phyloP scores from a whole-genome alignment of 2,888 invertebrate genomes.

The Synanthedon vespiformis region DNA sequence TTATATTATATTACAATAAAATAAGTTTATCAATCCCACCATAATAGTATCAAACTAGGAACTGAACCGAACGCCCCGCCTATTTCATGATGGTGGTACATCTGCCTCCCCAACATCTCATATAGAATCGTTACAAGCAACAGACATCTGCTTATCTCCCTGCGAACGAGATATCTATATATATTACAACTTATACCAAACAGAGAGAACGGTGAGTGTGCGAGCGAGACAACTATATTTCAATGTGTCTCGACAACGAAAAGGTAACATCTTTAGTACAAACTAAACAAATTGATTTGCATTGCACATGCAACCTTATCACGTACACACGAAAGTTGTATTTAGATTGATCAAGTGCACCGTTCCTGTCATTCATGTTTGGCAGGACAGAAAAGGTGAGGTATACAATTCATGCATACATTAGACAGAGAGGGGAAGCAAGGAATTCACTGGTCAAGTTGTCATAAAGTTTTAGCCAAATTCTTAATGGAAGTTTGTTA shows the following conservation, averaged over 20 bases:
- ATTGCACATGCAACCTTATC: conserved; percentile 64
- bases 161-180: conserved; percentile 64
- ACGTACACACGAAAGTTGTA: conserved; percentile 32
- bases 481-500: conserved; percentile 35
- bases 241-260: conserved; percentile 40
- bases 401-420: conserved; percentile 21
- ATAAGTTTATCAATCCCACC: conserved; percentile 9
- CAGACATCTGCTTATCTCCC: conserved; percentile 61
- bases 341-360: conserved; percentile 36
- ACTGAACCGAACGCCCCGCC: conserved; percentile 46
- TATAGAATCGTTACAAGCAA: conserved; percentile 41
- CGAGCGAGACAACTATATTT: conserved; percentile 55
- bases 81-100: conserved; percentile 65
- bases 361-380: conserved; percentile 27
- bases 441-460: conserved; percentile 39
- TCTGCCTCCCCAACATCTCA: conserved; percentile 33
- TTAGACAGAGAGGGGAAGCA: conserved; percentile 33
- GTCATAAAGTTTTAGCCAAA: conserved; percentile 41
- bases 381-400: conserved; percentile 32
- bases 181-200: conserved; percentile 53
- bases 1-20: not conserved
- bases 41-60: conserved; percentile 29
- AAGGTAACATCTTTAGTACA: conserved; percentile 40
- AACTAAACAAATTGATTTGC: conserved; percentile 33
- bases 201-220: conserved; percentile 45